Percentiles rank a stretch among this genome's conserved stretches.
These are phyloP conservation scores for Jaculus jaculus DNA, from an alignment of 2,113 vertebrate genomes.

Conservation along the genomic window DNA sequence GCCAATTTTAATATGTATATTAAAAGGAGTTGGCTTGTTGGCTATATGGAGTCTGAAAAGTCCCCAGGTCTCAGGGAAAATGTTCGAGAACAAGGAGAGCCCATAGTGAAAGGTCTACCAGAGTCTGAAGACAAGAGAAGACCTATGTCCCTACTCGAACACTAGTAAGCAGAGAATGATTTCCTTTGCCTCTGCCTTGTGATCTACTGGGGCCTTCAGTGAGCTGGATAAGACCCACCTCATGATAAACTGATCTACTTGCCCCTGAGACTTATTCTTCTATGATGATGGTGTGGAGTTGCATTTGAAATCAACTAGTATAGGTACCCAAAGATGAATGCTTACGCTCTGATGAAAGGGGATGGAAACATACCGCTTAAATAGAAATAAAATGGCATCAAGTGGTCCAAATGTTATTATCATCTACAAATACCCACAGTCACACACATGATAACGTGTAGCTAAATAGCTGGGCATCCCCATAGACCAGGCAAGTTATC, in stretches of 20 bases:
- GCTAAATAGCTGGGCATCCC: background rate
- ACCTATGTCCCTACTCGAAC: background rate
- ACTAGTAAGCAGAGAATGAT: background rate
- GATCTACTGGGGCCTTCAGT: background rate
- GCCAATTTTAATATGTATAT: background rate
- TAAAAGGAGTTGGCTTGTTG: background rate
- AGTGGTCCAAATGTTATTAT: background rate
- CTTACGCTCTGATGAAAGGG: conserved; percentile 81
- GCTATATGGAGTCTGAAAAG: background rate
- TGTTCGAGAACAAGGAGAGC: background rate
- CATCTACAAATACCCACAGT: background rate
- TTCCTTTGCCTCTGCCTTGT: background rate
- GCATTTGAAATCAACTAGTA: conserved; percentile 89
- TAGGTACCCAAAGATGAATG: conserved; percentile 87
- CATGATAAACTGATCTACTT: background rate
- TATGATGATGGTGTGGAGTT: conserved; percentile 75
- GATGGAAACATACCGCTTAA: conserved; percentile 89
- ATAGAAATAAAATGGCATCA: conserved; percentile 81
- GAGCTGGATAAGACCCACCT: accelerated
- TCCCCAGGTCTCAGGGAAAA: background rate
- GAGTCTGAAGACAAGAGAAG: background rate
- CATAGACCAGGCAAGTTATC: background rate
- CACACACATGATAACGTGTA: background rate
- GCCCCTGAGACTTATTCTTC: conserved; percentile 85
- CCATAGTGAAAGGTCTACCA: background rate